These are phyloP conservation scores for Papilio dardanus DNA, from an alignment of 1,140 invertebrate species.

Conservation along the genomic window DNA sequence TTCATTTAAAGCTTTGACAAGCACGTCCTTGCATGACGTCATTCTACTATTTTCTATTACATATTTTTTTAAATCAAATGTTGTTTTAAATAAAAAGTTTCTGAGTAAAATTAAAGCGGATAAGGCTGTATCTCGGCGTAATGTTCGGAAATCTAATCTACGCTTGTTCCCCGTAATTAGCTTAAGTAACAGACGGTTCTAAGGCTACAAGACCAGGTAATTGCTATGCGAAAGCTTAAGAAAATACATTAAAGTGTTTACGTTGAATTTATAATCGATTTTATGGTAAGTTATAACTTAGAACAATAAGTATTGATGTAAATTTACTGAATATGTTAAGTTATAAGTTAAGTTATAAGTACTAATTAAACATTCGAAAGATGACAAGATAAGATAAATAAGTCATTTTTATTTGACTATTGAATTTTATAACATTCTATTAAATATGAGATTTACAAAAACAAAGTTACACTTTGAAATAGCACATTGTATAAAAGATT, in stretches of 20 bases:
- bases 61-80: neutral
- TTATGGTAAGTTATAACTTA: neutral
- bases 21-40: neutral
- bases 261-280: slow-evolving; percentile 4
- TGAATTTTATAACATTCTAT: too few species aligned
- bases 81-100: neutral
- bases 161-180: slow-evolving; percentile 11
- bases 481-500: too few species aligned
- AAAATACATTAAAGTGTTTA: slow-evolving; percentile 3
- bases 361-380: too few species aligned
- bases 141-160: slow-evolving; percentile 20
- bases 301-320: neutral
- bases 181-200: slow-evolving; percentile 2
- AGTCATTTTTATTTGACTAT: too few species aligned
- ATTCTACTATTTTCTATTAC: neutral
- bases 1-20: neutral
- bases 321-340: neutral
- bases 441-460: too few species aligned
- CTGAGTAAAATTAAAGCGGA: neutral
- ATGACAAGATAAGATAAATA: too few species aligned
- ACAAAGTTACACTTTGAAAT: too few species aligned
- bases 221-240: slow-evolving; percentile 4
- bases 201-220: slow-evolving; percentile 1
- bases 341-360: neutral
- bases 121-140: neutral